phyloP scores from a whole-genome alignment of 2,888 invertebrate species.

The Agapetus fuscipes region DNA sequence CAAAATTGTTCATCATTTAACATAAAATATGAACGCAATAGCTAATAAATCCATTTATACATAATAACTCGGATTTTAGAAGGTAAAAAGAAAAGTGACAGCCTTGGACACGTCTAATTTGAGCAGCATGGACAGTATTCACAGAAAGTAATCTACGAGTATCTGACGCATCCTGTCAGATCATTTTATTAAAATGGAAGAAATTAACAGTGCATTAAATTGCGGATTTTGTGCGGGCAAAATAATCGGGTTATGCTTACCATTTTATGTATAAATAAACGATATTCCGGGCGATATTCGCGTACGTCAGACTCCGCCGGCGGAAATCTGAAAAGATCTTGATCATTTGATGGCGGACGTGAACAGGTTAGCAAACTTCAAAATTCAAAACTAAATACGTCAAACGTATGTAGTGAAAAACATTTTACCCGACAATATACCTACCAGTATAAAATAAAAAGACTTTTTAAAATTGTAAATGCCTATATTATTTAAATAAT shows the following conservation, averaged over 20 bases:
- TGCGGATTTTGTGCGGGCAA: neutral
- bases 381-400: too few relatives aligned
- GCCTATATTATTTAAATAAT: too few relatives aligned
- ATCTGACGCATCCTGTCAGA: constrained; percentile 3
- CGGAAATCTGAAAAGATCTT: constrained; percentile 11
- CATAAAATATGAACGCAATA: too few relatives aligned
- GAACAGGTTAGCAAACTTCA: too few relatives aligned
- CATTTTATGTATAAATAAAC: constrained; percentile 12
- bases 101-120: neutral
- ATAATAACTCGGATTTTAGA: too few relatives aligned
- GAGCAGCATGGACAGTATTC: neutral
- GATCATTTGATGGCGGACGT: neutral
- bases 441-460: too few relatives aligned
- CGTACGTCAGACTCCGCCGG: constrained; percentile 14
- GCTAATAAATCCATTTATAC: too few relatives aligned
- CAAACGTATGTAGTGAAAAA: too few relatives aligned
- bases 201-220: neutral
- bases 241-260: constrained; percentile 5
- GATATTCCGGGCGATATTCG: constrained; percentile 4
- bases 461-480: too few relatives aligned
- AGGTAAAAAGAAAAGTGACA: too few relatives aligned
- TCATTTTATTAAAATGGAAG: neutral
- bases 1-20: constrained; percentile 36
- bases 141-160: neutral
- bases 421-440: too few relatives aligned